Base-by-base conservation (phyloP, 1,140 invertebrate species). In the Pogonomyrmex californicus region DNA sequence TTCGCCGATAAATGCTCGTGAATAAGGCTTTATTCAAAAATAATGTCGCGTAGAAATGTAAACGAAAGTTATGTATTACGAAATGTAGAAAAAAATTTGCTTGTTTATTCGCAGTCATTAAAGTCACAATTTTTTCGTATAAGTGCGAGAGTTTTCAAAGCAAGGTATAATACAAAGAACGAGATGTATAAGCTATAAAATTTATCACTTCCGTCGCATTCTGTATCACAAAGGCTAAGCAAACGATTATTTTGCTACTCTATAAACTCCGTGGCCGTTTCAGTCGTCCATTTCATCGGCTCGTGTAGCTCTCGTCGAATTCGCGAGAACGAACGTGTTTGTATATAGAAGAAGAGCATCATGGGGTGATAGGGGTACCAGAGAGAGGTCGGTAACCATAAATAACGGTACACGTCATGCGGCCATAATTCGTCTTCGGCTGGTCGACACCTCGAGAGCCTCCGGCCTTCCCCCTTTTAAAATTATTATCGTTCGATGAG, bases 351-450 rank as follows among this genome's bases (percentile, higher is more conserved):
- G 65, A 81, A 70, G 78, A 81, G 78, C 63, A 81, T 17, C 51
- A 38, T 30, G 63, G 65, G 30, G 51, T 65, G 78, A 81, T 81
- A 81, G 65, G 78, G 78, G 63, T 70, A 44, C 49, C 14, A 36
- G 49, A 56, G 51, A 65, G 51, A 38, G 70, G 77, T 23, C 12
- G 51, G 51, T n/a, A 68, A 88, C 85, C 88, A 89, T 91, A 90
- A 92, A 91, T 92, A 92, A 90, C 81, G 79, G 70, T 88, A 87
- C 85, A 73, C 86, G 91, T 91, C 91, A 91, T 62, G 85, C 86
- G 49, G 79, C 78, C 79, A 87, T 89, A 91, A 92, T 92, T 92
- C 89, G 90, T 92, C 91, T 92, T 92, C 87, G 88, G 73, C 51
- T 79, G 75, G 71, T 91, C 73, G 90, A 90, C 90, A 89, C 88